Percentiles rank a stretch among this genome's conserved stretches.
These are phyloP conservation scores for Dastarcus helophoroides DNA, from an alignment of 2,888 invertebrate genomes.

Conservation along the genomic window DNA sequence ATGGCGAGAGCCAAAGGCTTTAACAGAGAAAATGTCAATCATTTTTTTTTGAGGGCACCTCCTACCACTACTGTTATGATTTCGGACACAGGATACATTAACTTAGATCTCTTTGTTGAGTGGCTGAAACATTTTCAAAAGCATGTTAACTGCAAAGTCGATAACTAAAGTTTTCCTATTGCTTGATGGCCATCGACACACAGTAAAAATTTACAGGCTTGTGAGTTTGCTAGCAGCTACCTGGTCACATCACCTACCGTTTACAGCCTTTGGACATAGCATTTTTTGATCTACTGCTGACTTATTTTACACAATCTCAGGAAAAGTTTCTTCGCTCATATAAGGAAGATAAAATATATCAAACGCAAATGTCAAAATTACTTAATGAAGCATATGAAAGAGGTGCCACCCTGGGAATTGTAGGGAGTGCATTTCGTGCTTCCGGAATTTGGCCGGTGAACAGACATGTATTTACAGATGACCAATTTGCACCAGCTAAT, in stretches of 20 bases:
- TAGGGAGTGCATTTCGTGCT: slow-evolving; percentile 12
- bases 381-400: slow-evolving; percentile 15
- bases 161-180: slow-evolving; percentile 10
- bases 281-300: slow-evolving; percentile 16
- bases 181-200: slow-evolving; percentile 13
- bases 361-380: slow-evolving; percentile 13
- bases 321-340: slow-evolving; percentile 14
- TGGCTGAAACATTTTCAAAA: slow-evolving; percentile 18
- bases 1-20: slow-evolving; percentile 14
- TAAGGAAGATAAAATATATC: slow-evolving; percentile 10
- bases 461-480: slow-evolving; percentile 13
- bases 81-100: slow-evolving; percentile 17
- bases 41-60: slow-evolving; percentile 6
- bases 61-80: slow-evolving; percentile 8
- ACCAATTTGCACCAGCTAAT: slow-evolving; percentile 12
- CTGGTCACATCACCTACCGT: slow-evolving; percentile 21
- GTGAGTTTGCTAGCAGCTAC: slow-evolving; percentile 15
- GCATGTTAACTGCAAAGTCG: slow-evolving; percentile 9
- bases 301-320: slow-evolving; percentile 14
- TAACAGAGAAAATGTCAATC: slow-evolving; percentile 10
- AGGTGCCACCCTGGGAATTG: slow-evolving; percentile 14
- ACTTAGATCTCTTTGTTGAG: slow-evolving; percentile 14
- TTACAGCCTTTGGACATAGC: slow-evolving; percentile 17
- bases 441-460: slow-evolving; percentile 17
- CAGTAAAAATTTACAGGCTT: slow-evolving; percentile 15